These are phyloP conservation scores for Chanos chanos DNA, from an alignment of 2,797 vertebrate species.

Conservation along the genomic window DNA sequence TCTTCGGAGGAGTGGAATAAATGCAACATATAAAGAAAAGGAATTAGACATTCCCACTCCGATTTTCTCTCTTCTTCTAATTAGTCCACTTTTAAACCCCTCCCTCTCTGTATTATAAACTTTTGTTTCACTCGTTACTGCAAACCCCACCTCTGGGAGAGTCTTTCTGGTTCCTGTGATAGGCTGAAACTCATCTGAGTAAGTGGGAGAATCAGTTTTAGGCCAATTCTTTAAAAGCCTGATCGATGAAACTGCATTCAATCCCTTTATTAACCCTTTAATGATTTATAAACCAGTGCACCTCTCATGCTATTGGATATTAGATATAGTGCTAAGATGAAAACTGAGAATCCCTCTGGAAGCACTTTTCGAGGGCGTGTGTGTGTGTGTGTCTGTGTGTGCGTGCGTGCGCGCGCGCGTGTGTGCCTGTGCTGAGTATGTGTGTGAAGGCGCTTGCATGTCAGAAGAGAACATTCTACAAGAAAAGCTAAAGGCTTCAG, in stretches of 20 bases:
- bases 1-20: too few species aligned
- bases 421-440: neutral
- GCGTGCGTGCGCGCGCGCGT: neutral
- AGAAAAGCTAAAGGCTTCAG: too few species aligned
- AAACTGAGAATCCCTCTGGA: conserved; percentile 25
- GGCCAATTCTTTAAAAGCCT: conserved; percentile 61
- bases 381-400: neutral
- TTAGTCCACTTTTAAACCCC: too few species aligned
- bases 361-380: neutral
- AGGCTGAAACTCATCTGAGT: conserved; percentile 35
- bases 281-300: conserved; percentile 20
- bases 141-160: conserved; percentile 27
- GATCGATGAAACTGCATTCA: conserved; percentile 64
- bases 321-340: conserved; percentile 4
- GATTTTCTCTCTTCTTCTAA: too few species aligned
- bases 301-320: conserved; percentile 11
- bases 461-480: too few species aligned
- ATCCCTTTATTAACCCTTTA: conserved; percentile 56
- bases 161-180: conserved; percentile 25
- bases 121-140: conserved; percentile 46
- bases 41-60: too few species aligned
- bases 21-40: too few species aligned
- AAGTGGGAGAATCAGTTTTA: conserved; percentile 59
- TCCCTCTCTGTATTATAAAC: conserved; percentile 55
- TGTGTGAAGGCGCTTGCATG: neutral